Percentiles rank a stretch among this genome's conserved stretches.
phyloP scores from a whole-genome alignment of 2,113 vertebrate species.

The Hippocampus abdominalis region DNA sequence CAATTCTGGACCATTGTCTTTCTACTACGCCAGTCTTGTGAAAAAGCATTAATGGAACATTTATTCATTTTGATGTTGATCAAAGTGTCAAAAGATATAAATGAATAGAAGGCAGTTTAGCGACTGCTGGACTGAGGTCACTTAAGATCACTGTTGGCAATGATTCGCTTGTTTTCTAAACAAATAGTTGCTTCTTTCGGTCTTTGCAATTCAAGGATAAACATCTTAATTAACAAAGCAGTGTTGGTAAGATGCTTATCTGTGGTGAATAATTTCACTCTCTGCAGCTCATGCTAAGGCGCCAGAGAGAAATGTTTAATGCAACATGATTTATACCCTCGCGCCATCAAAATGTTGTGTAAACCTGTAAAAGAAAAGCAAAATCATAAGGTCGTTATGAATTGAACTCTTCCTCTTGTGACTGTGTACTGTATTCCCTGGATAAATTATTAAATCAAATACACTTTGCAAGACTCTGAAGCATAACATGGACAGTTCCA shows the following conservation, averaged over 20 bases:
- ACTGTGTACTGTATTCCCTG: slow-evolving; percentile 10
- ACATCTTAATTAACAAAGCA: slow-evolving; percentile 6
- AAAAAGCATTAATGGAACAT: slow-evolving; percentile 54
- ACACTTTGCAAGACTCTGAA: background rate
- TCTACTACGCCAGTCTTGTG: slow-evolving; percentile 57
- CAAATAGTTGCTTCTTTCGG: background rate
- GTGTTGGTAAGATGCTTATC: background rate
- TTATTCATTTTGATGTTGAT: slow-evolving; percentile 43
- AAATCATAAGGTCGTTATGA: slow-evolving; percentile 2
- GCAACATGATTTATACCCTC: background rate
- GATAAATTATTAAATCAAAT: slow-evolving; percentile 1
- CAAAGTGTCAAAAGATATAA: slow-evolving; percentile 31
- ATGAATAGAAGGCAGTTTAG: slow-evolving; percentile 14
- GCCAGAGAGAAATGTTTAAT: slow-evolving; percentile 23
- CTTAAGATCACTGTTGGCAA: slow-evolving; percentile 5
- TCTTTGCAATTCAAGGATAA: slow-evolving; percentile 28
- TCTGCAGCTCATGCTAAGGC: slow-evolving; percentile 17
- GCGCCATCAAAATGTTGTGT: background rate
- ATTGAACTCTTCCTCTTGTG: slow-evolving; percentile 9
- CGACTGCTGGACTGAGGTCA: slow-evolving; percentile 20
- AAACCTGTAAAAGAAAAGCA: background rate
- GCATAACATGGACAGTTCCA: slow-evolving; percentile 6
- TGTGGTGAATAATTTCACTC: slow-evolving; percentile 24
- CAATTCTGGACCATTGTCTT: slow-evolving; percentile 53
- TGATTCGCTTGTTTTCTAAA: slow-evolving; percentile 26